These are phyloP conservation scores for Symphodus melops DNA, from an alignment of 2,113 vertebrate species.

Conservation along the genomic window DNA sequence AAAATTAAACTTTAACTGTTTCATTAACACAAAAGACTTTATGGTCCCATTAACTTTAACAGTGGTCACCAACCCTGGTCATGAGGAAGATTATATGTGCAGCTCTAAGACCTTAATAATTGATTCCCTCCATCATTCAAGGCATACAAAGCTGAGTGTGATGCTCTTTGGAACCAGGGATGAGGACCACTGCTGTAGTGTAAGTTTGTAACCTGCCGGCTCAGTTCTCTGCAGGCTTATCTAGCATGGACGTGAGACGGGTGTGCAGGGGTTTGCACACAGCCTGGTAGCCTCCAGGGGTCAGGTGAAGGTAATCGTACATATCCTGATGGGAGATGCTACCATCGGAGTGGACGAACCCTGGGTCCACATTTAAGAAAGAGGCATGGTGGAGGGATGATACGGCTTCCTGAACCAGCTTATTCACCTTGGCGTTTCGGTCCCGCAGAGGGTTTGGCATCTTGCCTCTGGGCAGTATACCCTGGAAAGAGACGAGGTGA, in stretches of 20 bases:
- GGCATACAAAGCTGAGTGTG: conserved; percentile 29
- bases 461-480: conserved; percentile 89
- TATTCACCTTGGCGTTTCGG: conserved; percentile 85
- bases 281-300: conserved; percentile 86
- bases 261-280: conserved; percentile 87
- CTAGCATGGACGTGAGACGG: conserved; percentile 85
- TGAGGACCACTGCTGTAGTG: conserved; percentile 68
- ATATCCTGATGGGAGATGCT: conserved; percentile 92
- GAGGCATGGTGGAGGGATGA: conserved; percentile 81
- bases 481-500: conserved; percentile 73
- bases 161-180: conserved; percentile 48
- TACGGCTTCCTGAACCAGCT: conserved; percentile 82
- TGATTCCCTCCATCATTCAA: conserved; percentile 38
- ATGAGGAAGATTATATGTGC: conserved; percentile 32
- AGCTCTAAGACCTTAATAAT: conserved; percentile 38
- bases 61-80: conserved; percentile 68
- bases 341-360: conserved; percentile 89
- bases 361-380: conserved; percentile 87
- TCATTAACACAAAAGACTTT: conserved; percentile 52
- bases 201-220: conserved; percentile 27
- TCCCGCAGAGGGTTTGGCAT: conserved; percentile 88
- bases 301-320: conserved; percentile 93
- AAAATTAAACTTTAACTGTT: conserved; percentile 45
- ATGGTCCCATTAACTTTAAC: conserved; percentile 61
- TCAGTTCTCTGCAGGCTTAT: conserved; percentile 79